Percentiles rank a stretch among this genome's conserved stretches.
phyloP scores from a whole-genome alignment of 2,113 vertebrate species.

The Caretta caretta region DNA sequence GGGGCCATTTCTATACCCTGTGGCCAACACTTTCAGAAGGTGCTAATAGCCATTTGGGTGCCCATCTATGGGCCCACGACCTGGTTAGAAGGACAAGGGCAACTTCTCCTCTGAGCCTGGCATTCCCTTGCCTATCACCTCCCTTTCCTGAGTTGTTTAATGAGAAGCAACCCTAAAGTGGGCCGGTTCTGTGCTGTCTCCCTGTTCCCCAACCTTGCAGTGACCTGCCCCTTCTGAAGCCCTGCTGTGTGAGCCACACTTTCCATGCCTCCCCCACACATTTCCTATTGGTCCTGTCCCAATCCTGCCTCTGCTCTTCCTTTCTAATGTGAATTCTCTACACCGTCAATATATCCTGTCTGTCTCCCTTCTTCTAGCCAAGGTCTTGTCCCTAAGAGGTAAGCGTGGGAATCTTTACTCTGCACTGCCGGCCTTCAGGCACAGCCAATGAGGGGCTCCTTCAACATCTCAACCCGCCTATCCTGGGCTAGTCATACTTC shows the following conservation, averaged over 20 bases:
- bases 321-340: neutral
- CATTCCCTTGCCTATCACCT: neutral
- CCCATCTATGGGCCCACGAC: neutral
- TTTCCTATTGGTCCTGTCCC: neutral
- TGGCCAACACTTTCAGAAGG: neutral
- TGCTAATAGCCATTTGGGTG: neutral
- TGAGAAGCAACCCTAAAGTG: neutral
- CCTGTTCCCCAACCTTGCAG: neutral
- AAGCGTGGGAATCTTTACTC: neutral
- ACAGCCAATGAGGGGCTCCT: fast-evolving
- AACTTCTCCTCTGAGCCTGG: neutral
- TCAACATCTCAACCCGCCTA: neutral
- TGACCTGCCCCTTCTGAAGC: fast-evolving
- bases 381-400: fast-evolving
- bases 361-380: neutral
- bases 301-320: neutral
- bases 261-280: neutral
- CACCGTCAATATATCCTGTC: neutral
- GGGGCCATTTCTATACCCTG: neutral
- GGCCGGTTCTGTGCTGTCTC: neutral
- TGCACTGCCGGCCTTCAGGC: neutral
- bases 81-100: neutral
- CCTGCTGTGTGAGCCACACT: neutral
- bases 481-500: neutral
- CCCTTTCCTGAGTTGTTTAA: neutral